phyloP scores from a whole-genome alignment of 2,888 invertebrate genomes.

The Pasiphila rectangulata region DNA sequence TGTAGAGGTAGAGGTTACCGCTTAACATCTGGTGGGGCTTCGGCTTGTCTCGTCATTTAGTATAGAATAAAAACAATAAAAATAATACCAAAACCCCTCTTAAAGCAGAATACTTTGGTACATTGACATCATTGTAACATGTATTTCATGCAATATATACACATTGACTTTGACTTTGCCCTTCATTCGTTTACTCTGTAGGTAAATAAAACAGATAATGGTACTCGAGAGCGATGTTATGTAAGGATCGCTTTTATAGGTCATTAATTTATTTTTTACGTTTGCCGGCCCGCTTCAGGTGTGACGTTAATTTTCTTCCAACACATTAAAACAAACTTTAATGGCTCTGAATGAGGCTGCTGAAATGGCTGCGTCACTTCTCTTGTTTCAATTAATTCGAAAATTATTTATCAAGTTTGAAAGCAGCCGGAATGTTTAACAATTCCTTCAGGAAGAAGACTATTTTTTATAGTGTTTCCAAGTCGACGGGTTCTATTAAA shows the following conservation, averaged over 20 bases:
- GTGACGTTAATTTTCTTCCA: conserved; percentile 59
- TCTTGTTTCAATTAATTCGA: neutral
- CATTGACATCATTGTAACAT: too few relatives aligned
- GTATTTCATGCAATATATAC: neutral
- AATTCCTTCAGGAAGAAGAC: neutral
- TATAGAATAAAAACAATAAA: too few relatives aligned
- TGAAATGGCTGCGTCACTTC: conserved; percentile 8
- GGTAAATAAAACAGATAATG: conserved; percentile 24
- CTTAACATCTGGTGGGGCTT: too few relatives aligned
- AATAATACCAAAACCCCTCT: too few relatives aligned
- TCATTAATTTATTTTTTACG: conserved; percentile 51
- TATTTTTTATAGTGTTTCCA: neutral
- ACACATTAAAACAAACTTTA: conserved; percentile 58
- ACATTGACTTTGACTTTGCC: too few relatives aligned
- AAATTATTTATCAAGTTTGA: neutral
- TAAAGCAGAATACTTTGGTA: too few relatives aligned
- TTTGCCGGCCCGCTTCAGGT: conserved; percentile 46
- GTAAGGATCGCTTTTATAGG: conserved; percentile 48
- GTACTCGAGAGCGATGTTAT: conserved; percentile 43
- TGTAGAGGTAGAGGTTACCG: too few relatives aligned
- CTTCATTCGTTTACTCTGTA: too few relatives aligned
- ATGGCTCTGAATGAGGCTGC: conserved; percentile 35
- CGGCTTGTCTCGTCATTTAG: too few relatives aligned
- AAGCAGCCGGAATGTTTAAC: neutral
- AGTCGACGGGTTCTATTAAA: too few relatives aligned